phyloP scores from a whole-genome alignment of 1,140 invertebrate species.

The Lasioglossum baleicum region DNA sequence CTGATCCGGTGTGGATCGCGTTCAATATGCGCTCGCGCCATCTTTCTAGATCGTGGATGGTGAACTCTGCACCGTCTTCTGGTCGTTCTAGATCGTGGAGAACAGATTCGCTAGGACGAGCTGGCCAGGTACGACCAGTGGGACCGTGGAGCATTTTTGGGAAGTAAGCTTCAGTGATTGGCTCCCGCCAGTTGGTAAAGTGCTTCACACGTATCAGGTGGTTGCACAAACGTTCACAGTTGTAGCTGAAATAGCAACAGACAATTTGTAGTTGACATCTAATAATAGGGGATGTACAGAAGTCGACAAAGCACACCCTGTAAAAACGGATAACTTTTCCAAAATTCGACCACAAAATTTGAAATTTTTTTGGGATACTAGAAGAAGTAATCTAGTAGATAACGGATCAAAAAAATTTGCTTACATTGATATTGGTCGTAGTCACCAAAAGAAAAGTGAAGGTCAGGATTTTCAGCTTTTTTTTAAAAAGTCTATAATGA shows the following conservation, averaged over 20 bases:
- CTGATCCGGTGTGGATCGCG: conserved; percentile 86
- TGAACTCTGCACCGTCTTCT: conserved; percentile 84
- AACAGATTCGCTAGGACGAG: conserved; percentile 81
- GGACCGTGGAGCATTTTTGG: conserved; percentile 84
- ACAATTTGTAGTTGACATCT: background rate
- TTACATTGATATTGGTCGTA: no score
- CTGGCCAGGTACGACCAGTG: conserved; percentile 83
- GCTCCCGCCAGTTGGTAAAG: conserved; percentile 83
- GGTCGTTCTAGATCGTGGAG: conserved; percentile 85
- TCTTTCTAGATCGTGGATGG: conserved; percentile 85
- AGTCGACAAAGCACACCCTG: no score
- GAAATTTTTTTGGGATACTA: no score
- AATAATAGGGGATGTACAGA: no score
- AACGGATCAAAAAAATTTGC: no score
- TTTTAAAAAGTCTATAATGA: no score
- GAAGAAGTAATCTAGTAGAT: no score
- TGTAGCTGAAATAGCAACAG: conserved; percentile 80
- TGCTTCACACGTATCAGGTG: conserved; percentile 81
- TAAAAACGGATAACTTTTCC: no score
- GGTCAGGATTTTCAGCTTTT: no score
- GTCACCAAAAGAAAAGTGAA: no score
- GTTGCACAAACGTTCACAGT: conserved; percentile 85
- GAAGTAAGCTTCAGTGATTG: conserved; percentile 86
- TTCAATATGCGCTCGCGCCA: conserved; percentile 88
- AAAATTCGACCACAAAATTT: no score